Base-by-base conservation (phyloP, 2,113 vertebrate genomes). In the Redunca redunca region DNA sequence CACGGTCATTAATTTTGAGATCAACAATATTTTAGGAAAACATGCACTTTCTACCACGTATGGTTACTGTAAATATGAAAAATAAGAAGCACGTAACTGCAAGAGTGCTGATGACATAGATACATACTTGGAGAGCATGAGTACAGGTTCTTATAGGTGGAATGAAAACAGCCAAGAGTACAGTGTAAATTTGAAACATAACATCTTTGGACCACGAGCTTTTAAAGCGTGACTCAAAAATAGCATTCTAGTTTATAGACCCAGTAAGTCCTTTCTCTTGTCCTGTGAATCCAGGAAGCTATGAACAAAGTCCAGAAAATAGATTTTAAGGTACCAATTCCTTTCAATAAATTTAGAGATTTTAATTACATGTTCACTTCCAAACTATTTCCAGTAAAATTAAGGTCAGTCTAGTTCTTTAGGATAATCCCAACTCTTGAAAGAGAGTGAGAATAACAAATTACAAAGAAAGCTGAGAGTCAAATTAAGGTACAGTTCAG, bases 381-480 rank as follows among this genome's bases (percentile, higher is more conserved):
- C 82, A 94, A 95, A 88, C 77, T 48, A 71, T 88, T 91, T 94
- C 48, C 71, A 83, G 28, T 48, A 80, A 95, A 84, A 77, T 62
- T 53, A 85, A 94, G 55, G 48, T 81, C 88, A 74, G 16, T 67
- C 57, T 78, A 95, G 55, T n/a, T 88, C 28, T 89, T 89, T 48
- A 64, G 11, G 43, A 74, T 57, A 91, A 90, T 77, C n/a, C 43
- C n/a, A 57, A 85, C 48, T 48, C 53, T 48, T 57, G 17, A 57
- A 78, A 95, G 19, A 91, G 25, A 91, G 53, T 87, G 62, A 91
- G 52, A 96, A 2, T 36, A 95, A 80, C n/a, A 87, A 48, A 12
- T 91, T 93, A 95, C 40, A 92, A 95, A 80, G 19, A 93, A 92
- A 64, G 84, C 46, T 90, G 12, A 50, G 33, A 92, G 64, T 74